These are phyloP conservation scores for Eupsittula cactorum DNA, from an alignment of 2,113 vertebrate genomes.

Conservation along the genomic window DNA sequence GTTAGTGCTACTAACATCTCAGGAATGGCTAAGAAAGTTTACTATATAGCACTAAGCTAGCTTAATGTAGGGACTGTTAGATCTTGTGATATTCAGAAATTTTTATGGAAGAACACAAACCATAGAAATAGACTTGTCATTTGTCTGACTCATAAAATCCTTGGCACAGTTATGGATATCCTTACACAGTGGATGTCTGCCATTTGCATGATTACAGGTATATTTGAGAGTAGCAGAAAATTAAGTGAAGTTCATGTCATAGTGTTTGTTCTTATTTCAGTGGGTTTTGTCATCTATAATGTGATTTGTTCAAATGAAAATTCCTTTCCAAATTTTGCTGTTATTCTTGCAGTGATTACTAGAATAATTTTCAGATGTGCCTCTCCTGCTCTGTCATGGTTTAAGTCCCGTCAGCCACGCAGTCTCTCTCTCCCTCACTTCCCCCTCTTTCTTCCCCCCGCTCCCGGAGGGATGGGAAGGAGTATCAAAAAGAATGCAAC, in stretches of 20 bases:
- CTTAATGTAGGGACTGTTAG: background rate
- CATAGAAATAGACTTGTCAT: background rate
- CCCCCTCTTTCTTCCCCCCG: no score
- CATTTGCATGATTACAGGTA: background rate
- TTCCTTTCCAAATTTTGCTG: background rate
- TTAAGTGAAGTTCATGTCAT: background rate
- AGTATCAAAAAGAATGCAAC: no score
- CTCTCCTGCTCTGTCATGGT: background rate
- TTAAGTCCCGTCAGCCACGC: no score
- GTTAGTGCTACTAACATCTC: background rate
- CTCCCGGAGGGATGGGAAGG: no score
- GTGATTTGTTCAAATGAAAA: background rate
- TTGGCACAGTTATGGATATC: background rate
- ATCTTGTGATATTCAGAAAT: background rate
- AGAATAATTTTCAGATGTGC: background rate
- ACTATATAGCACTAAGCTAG: background rate
- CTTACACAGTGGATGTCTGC: background rate
- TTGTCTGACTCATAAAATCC: background rate
- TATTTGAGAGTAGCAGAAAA: background rate
- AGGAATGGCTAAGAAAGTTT: background rate
- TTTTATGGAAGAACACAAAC: background rate
- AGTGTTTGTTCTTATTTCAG: background rate
- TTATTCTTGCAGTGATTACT: background rate
- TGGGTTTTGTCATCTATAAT: background rate
- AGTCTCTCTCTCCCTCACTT: no score